Evolutionary conservation across 2,888 invertebrate genomes (phyloP), one percentile per base, ranked within the genome.

Genomic region (Cabera pusaria): DNA sequence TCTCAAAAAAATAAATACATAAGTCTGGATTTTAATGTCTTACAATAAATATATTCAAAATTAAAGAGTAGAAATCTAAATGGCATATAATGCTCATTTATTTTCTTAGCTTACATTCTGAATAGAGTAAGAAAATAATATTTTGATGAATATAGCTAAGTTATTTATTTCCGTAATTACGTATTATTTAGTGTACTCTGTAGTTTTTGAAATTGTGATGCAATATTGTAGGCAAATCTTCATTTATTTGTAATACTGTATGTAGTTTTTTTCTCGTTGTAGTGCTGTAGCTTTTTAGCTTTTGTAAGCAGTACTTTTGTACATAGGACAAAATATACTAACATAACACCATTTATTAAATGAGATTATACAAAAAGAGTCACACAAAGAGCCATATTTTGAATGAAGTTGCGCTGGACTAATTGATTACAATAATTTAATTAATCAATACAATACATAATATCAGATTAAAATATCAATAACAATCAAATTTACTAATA

Each of bases 41-140:
- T 26, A 41, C 17, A 29, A 29, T 34, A 29, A 32, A 40, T 35
- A 53, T 50, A 55, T 14, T 35, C 21, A 31, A 37, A 43, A 33
- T 19, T 52, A 52, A 52, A 55, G 58, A 48, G 42, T 61, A 59
- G 52, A 24, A 21, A 44, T 49, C 51, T 49, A 45, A 55, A 44
- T 44, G 41, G 72, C 72, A 72, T 72, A 17, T 51, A 64, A 72
- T 72, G 72, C 72, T 68, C 3, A 23, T 52, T 55, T 34, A 42
- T 54, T 50, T 44, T 45, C 24, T 26, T 41, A 41, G 41, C 35
- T 41, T 35, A 28, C 16, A 31, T 37, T 20, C 12, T 41, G 37
- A 21, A 6, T 26, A 14, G 22, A 4, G 32, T 24, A 23, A 17
- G 6, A 7, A 12, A 16, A 17, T 17, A 24, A 28, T 29, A 27